Base-by-base conservation (phyloP, 1,140 invertebrate species). In the Drosophila albomicans region DNA sequence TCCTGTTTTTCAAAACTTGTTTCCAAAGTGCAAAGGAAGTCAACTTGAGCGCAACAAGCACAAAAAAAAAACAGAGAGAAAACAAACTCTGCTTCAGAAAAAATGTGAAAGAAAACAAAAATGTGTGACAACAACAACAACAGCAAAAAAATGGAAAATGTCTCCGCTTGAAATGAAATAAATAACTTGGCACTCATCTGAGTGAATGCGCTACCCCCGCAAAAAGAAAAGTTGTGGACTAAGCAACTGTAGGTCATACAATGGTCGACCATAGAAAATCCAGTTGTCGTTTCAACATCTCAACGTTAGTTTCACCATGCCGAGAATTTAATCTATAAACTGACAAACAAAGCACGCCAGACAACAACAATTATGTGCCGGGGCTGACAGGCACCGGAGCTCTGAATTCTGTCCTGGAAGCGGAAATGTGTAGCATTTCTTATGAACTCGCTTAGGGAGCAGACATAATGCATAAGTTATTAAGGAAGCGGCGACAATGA, bases 1-100 rank as follows among this genome's bases (percentile, higher is more conserved):
- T 88, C 85, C 84, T 88, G 85, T 85, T 89, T 88, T 88, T 89
- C 77, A 89, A 89, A 88, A 88, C 80, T 89, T 88, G 59, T 81
- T 78, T 72, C 67, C 76, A 79, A 87, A 87, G 82, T 89, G 81
- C 85, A 88, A 80, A 82, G 81, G 81, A 89, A 88, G 85, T 89
- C 85, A 89, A 89, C 84, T 88, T 82, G 78, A 78, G 70, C 77
- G 71, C 73, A 84, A 74, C 79, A 89, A 80, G 74, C 67, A 82
- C 15, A 78, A 51, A 70, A 72, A 41, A 66, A 61, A 72, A 56
- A 16, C 6, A 49, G 13, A 62, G 8, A 11, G 8, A 38, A 38
- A 38, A 38, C 20, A 38, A 38, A 38, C 35, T 38, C 35, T 20
- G 20, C 16, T 20, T n/a, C 49, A 52, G 57, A 62, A 74, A 51